A percentile compares a stretch with the other conserved stretches of the same genome.
Conservation (phyloP, 2,797 vertebrate genomes). For the Craterocephalus amniculus region DNA sequence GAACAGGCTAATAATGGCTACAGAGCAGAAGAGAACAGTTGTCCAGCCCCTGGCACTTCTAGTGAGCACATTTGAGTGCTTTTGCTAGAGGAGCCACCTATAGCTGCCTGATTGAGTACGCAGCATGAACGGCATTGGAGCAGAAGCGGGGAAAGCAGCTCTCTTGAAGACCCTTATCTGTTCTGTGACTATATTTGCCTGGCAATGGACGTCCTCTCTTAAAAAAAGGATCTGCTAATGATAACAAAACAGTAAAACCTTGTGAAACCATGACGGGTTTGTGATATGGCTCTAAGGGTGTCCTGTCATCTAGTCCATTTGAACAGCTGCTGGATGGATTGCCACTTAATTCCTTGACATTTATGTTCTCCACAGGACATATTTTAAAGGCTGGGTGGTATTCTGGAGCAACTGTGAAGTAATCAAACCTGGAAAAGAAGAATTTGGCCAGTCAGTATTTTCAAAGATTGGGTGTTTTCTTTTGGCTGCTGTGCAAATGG, state of each 20-base stretch:
- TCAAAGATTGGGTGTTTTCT: background rate
- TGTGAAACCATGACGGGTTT: slow-evolving; percentile 23
- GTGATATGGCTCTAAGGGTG: background rate
- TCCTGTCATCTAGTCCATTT: background rate
- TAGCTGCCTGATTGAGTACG: slow-evolving; percentile 72
- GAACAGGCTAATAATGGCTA: slow-evolving; percentile 65
- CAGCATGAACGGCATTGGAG: slow-evolving; percentile 61
- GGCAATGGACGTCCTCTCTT: slow-evolving; percentile 49
- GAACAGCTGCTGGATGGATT: slow-evolving; percentile 4
- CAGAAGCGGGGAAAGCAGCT: slow-evolving; percentile 63
- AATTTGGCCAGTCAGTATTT: background rate
- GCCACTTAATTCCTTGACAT: background rate
- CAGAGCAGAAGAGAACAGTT: slow-evolving; percentile 72
- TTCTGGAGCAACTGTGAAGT: background rate
- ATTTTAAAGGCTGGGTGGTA: background rate
- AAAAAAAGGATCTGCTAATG: slow-evolving; percentile 32
- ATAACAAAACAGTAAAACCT: slow-evolving; percentile 44
- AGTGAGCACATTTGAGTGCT: slow-evolving; percentile 67
- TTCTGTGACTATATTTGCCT: slow-evolving; percentile 50
- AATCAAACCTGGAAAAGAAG: background rate
- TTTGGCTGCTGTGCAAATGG: background rate
- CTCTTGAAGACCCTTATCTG: slow-evolving; percentile 65
- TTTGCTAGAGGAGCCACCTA: slow-evolving; percentile 74
- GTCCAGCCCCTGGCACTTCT: slow-evolving; percentile 71
- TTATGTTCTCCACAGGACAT: background rate